Evolutionary conservation across 2,113 vertebrate genomes (phyloP).

Genomic region (Polyodon spathula): DNA sequence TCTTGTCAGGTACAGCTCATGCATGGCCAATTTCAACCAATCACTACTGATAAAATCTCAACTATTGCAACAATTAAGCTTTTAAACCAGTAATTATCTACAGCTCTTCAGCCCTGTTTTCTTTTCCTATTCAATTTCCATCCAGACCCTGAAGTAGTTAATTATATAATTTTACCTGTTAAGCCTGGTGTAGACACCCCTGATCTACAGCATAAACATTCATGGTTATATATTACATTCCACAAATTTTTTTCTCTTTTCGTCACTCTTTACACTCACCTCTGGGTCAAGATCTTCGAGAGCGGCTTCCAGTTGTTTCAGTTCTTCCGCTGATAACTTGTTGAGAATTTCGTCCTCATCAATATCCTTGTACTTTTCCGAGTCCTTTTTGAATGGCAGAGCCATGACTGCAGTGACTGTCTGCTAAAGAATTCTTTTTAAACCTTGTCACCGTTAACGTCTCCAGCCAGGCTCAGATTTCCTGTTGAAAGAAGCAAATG

Average conservation of each 20-base stretch:
- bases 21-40: too few species aligned
- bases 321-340: constrained; percentile 87
- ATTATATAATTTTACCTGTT: too few species aligned
- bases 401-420: constrained; percentile 64
- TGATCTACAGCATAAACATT: too few species aligned
- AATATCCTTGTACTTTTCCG: constrained; percentile 93
- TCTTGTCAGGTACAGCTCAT: too few species aligned
- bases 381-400: constrained; percentile 81
- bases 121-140: too few species aligned
- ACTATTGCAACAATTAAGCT: too few species aligned
- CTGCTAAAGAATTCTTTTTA: neutral
- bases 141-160: too few species aligned
- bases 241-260: neutral
- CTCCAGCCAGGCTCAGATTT: neutral
- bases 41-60: too few species aligned
- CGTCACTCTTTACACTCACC: constrained; percentile 48
- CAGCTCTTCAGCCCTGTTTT: too few species aligned
- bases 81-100: too few species aligned
- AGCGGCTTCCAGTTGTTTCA: constrained; percentile 89
- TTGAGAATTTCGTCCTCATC: constrained; percentile 93
- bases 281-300: constrained; percentile 96
- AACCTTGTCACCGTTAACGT: neutral
- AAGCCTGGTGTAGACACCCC: too few species aligned
- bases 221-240: neutral
- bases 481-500: neutral